Percentiles rank a stretch among this genome's conserved stretches.
These are phyloP conservation scores for Pseudochirops cupreus DNA, from an alignment of 2,797 vertebrate species.

Conservation along the genomic window DNA sequence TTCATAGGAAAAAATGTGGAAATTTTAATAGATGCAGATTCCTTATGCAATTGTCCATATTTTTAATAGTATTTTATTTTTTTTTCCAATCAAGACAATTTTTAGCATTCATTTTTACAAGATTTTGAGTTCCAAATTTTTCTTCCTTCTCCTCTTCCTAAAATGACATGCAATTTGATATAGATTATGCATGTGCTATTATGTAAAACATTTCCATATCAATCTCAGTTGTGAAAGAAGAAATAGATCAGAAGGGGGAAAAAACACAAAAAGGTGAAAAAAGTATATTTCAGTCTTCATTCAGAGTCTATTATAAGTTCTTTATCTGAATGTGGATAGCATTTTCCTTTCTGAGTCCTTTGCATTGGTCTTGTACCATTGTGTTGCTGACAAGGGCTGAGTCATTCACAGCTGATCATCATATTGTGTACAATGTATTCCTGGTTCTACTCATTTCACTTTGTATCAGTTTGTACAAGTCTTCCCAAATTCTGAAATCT, in stretches of 20 bases:
- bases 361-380: too few relatives aligned
- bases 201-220: not conserved
- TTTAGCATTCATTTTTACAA: not conserved
- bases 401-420: too few relatives aligned
- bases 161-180: not conserved
- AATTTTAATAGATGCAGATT: not conserved
- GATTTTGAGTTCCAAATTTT: not conserved
- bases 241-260: not conserved
- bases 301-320: too few relatives aligned
- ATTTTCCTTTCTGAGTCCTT: too few relatives aligned
- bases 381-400: too few relatives aligned
- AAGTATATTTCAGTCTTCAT: not conserved
- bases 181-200: not conserved
- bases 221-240: not conserved
- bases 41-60: not conserved
- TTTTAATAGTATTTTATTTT: not conserved
- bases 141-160: not conserved
- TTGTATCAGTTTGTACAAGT: not conserved
- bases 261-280: not conserved
- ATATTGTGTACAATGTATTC: too few relatives aligned
- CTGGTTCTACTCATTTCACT: too few relatives aligned
- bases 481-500: not conserved
- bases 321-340: too few relatives aligned
- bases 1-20: not conserved
- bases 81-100: not conserved